Conservation (phyloP, 2,113 vertebrate genomes). For the Corynorhinus townsendii region DNA sequence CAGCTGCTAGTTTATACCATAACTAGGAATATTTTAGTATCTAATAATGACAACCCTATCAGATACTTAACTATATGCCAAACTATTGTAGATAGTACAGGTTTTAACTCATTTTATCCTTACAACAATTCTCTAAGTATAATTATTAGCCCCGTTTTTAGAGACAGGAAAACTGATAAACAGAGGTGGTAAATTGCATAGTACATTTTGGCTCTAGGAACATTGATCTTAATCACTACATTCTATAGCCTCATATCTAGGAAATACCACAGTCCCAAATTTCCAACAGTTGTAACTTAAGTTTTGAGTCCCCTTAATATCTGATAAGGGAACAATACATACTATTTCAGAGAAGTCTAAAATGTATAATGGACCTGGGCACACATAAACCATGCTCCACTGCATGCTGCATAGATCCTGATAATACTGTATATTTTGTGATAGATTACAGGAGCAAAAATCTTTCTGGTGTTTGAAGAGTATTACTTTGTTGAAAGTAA, state of each 20-base stretch:
- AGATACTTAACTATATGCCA: neutral
- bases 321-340: neutral
- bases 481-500: constrained; percentile 15
- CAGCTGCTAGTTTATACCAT: neutral
- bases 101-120: neutral
- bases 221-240: neutral
- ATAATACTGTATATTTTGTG: neutral
- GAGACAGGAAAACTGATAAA: neutral
- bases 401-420: neutral
- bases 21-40: neutral
- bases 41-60: neutral
- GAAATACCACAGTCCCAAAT: neutral
- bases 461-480: neutral
- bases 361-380: neutral
- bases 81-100: neutral
- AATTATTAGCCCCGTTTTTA: neutral
- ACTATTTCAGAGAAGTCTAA: neutral
- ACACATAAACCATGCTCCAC: neutral
- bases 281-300: neutral
- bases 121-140: neutral
- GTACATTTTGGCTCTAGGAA: neutral
- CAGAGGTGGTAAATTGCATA: neutral
- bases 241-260: neutral
- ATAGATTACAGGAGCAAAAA: neutral
- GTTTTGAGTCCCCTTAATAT: neutral